Percentiles rank a stretch among this genome's conserved stretches.
phyloP scores from a whole-genome alignment of 2,888 invertebrate species.

The Harpalus rubripes region DNA sequence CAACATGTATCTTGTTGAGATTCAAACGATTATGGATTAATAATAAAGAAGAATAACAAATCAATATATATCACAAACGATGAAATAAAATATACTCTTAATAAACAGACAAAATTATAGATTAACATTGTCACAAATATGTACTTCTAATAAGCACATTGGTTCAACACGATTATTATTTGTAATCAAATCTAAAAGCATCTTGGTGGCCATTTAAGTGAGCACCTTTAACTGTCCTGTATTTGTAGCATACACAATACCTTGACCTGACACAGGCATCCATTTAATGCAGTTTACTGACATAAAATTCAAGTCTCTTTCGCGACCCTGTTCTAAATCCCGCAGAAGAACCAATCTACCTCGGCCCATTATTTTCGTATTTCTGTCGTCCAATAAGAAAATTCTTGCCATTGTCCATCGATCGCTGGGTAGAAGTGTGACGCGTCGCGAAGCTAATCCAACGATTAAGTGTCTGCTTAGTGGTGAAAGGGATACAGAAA shows the following conservation, averaged over 20 bases:
- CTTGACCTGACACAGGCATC: conserved; percentile 91
- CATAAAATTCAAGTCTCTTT: conserved; percentile 81
- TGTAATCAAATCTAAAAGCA: conserved; percentile 43
- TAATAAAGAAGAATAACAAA: conserved; percentile 31
- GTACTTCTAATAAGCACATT: conserved; percentile 57
- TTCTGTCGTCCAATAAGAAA: conserved; percentile 75
- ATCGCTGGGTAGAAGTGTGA: conserved; percentile 80
- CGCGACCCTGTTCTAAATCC: conserved; percentile 84
- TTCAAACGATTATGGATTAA: conserved; percentile 29
- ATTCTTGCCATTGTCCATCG: conserved; percentile 78
- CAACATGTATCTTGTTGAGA: conserved; percentile 36
- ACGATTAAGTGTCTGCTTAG: conserved; percentile 88
- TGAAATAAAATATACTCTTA: conserved; percentile 40
- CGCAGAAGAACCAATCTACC: conserved; percentile 79
- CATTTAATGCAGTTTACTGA: conserved; percentile 92
- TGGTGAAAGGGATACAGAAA: conserved; percentile 92
- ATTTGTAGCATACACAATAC: conserved; percentile 92
- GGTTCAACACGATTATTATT: conserved; percentile 43
- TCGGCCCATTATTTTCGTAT: conserved; percentile 72
- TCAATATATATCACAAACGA: conserved; percentile 57
- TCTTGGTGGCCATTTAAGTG: conserved; percentile 76
- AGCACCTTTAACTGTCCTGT: conserved; percentile 89
- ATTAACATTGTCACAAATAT: conserved; percentile 57
- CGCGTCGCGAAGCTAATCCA: conserved; percentile 85
- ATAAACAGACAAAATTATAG: conserved; percentile 49